A percentile compares a stretch with the other conserved stretches of the same genome.
These are phyloP conservation scores for Procambarus virginalis DNA, from an alignment of 1,140 invertebrate species.

Conservation along the genomic window DNA sequence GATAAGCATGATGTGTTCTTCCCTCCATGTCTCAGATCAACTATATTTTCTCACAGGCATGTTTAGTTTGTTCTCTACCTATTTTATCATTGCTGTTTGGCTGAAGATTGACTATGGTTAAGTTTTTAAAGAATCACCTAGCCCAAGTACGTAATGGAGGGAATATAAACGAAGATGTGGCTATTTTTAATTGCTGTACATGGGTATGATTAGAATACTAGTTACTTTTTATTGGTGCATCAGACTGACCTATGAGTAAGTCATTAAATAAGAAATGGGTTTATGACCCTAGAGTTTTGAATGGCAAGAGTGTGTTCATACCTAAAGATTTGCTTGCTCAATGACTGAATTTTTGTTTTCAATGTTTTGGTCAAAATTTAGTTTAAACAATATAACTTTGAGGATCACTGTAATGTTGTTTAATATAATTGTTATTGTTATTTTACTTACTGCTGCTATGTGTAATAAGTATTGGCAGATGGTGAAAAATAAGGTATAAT, in stretches of 20 bases:
- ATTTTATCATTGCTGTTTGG: neutral
- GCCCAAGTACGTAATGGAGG: neutral
- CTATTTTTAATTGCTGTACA: neutral
- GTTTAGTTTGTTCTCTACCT: neutral
- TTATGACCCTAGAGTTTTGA: neutral
- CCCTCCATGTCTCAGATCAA: neutral
- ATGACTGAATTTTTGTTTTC: neutral
- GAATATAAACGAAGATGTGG: neutral
- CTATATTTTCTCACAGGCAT: neutral
- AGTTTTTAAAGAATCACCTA: neutral
- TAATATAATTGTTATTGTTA: neutral
- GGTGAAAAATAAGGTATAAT: neutral
- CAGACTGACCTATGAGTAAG: neutral
- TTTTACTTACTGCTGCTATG: neutral
- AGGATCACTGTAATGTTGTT: neutral
- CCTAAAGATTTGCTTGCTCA: neutral
- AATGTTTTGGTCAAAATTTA: neutral
- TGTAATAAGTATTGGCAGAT: neutral
- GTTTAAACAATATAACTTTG: neutral
- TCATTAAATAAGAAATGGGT: neutral
- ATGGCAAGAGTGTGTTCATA: neutral
- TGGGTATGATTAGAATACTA: neutral
- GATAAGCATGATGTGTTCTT: neutral
- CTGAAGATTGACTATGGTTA: neutral
- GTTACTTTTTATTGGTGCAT: neutral